Evolutionary conservation across 2,797 vertebrate species (phyloP).

Genomic region (Syngnathus acus): DNA sequence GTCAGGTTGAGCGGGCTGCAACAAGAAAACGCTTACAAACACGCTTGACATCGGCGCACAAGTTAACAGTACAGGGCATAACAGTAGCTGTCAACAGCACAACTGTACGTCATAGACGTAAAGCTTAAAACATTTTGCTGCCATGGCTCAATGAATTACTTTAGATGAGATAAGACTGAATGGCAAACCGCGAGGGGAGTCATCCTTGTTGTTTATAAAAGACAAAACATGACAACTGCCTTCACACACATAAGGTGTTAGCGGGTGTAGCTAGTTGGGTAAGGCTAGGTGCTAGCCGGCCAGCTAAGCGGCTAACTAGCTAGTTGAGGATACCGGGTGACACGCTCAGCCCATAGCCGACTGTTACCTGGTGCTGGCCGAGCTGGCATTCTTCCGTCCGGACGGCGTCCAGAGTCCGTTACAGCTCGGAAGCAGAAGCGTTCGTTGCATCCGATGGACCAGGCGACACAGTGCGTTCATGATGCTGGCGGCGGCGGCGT

Average conservation of each 20-base stretch:
- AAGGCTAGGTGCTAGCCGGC: neutral
- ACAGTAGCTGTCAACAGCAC: conserved; percentile 10
- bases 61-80: no score
- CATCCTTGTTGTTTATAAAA: neutral
- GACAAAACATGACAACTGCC: neutral
- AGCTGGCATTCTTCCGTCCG: conserved; percentile 32
- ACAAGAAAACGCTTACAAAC: no score
- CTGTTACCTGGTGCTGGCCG: conserved; percentile 53
- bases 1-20: conserved; percentile 76
- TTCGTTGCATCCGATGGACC: conserved; percentile 36
- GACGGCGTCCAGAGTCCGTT: conserved; percentile 25
- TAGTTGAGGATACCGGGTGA: neutral
- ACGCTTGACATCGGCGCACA: no score
- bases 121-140: neutral
- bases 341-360: conserved; percentile 31
- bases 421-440: conserved; percentile 9
- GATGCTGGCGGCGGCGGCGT: conserved; percentile 29
- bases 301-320: neutral
- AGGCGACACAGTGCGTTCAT: conserved; percentile 59
- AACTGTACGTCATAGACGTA: conserved; percentile 34
- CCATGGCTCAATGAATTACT: no score
- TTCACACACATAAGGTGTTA: neutral
- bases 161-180: no score
- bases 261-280: neutral
- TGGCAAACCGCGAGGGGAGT: neutral